Conservation (phyloP, 2,888 invertebrate species). For the Leptinotarsa haldemani region DNA sequence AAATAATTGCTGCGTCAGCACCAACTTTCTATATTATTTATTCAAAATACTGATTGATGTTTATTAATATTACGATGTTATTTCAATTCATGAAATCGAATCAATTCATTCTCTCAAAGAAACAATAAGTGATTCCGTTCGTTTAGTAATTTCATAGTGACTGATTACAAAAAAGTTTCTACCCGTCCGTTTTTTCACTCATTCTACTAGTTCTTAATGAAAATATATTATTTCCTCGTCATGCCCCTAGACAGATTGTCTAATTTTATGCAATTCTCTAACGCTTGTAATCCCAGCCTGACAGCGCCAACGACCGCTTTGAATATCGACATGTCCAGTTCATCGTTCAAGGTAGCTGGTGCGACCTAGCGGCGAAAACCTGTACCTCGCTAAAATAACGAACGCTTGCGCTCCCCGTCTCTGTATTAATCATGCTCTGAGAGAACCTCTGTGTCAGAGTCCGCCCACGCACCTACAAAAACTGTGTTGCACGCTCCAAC, state of each 20-base stretch:
- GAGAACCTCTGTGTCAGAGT: constrained; percentile 29
- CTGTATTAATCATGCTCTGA: constrained; percentile 7
- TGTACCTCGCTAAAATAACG: constrained; percentile 38
- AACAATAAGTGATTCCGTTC: no score
- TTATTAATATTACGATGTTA: neutral
- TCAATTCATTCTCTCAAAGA: no score
- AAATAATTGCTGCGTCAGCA: constrained; percentile 6
- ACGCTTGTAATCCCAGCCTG: no score
- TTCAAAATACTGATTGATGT: neutral
- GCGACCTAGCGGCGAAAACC: constrained; percentile 56
- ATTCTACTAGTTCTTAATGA: no score
- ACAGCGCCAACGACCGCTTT: neutral
- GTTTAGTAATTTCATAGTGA: no score
- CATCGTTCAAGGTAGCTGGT: constrained; percentile 46
- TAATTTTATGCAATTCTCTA: no score
- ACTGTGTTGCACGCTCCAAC: constrained; percentile 9
- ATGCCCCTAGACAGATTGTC: no score
- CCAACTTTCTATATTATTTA: constrained; percentile 13
- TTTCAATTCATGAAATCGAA: neutral
- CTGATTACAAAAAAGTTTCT: no score
- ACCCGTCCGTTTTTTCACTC: no score
- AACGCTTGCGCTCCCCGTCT: constrained; percentile 28
- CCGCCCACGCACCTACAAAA: constrained; percentile 30
- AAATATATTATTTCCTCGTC: no score
- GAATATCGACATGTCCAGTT: constrained; percentile 4